Evolutionary conservation across 2,888 invertebrate species (phyloP).

Genomic region (Zygogramma bicolorata): DNA sequence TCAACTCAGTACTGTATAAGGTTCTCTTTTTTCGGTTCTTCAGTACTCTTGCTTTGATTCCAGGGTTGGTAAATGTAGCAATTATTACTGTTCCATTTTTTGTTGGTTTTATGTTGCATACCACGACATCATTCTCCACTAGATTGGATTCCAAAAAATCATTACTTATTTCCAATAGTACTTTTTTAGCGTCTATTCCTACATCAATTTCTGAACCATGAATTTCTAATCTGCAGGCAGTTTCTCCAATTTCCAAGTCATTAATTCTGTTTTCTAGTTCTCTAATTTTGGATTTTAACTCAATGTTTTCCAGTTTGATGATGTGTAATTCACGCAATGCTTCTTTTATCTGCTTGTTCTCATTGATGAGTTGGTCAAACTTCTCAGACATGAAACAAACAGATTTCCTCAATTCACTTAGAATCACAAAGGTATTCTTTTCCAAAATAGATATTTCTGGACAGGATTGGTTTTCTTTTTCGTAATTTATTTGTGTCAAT

Average conservation of each 20-base stretch:
- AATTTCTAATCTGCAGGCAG: no score
- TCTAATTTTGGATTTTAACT: neutral
- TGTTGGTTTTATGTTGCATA: neutral
- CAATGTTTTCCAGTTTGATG: neutral
- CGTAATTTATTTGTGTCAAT: neutral
- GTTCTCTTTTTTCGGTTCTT: neutral
- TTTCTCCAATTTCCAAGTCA: no score
- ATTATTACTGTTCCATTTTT: neutral
- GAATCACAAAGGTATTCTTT: neutral
- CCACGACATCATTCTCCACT: neutral
- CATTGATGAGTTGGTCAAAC: neutral
- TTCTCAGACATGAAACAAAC: neutral
- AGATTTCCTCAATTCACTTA: no score
- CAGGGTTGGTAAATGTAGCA: no score
- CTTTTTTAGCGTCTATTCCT: no score
- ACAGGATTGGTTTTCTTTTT: neutral
- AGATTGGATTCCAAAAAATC: neutral
- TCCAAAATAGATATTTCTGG: neutral
- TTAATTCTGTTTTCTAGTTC: neutral
- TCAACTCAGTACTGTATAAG: neutral
- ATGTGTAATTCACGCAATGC: neutral
- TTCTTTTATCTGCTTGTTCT: neutral
- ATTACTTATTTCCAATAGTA: no score
- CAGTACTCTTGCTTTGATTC: neutral
- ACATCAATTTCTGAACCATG: neutral